Base-by-base conservation (phyloP, 2,888 invertebrate species). In the Allacma fusca region DNA sequence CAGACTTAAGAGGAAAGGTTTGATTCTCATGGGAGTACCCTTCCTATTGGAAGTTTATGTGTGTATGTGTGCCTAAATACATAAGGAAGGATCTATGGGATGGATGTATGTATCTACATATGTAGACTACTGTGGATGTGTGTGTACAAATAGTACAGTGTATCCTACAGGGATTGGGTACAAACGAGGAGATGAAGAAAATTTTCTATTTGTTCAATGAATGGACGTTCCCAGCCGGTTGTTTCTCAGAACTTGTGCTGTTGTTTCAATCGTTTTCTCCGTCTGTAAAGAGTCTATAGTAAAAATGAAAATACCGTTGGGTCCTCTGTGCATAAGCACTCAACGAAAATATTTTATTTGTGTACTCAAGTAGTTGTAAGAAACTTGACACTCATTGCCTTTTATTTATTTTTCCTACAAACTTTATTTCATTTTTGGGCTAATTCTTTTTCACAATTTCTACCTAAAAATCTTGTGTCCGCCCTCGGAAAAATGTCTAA, bases 371-470 rank as follows among this genome's bases (percentile, higher is more conserved):
- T 62, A 75, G 72, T 70, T 72, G 29, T 40, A 76, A 68, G 78
- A 72, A 78, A 78, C 68, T 50, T 62, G 78, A 78, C 40, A 78
- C 76, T 67, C 78, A 76, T 57, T 62, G 73, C 34, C 40, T 73
- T 59, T 73, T 73, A 73, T 73, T 73, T 73, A 73, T 73, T 73
- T 73, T 73, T n/a, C 73, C 16, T 50, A 13, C 50, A 34, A 24
- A 23, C 62, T 24, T 62, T 62, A 24, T 62, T 62, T 62, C 62
- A 23, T 62, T 62, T 62, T 12, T 23, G 24, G 7, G 24, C 50
- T 19, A 12, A 50, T 9, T 50, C 2, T 50, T 50, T n/a, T 16
- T 50, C 50, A n/a, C n/a, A 50, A 34, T 34, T 34, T 34, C 9
- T 9, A 7, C 9, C 34, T 7, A 34, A 34, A 34, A 34, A 21